Percentiles rank a stretch among this genome's conserved stretches.
Conservation (phyloP, 2,797 vertebrate species). For the Alfaro cultratus region DNA sequence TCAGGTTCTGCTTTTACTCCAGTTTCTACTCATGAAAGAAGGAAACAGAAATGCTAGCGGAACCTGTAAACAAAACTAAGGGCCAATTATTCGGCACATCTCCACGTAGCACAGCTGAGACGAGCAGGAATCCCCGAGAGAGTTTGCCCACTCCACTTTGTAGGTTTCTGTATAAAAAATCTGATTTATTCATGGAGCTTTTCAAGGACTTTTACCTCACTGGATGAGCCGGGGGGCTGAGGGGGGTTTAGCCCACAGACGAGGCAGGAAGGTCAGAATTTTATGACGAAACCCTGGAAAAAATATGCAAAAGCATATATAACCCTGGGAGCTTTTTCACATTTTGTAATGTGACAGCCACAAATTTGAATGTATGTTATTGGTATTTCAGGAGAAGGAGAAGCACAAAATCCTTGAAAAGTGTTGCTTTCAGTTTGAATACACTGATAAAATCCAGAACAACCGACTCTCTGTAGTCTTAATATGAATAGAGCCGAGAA, state of each 20-base stretch:
- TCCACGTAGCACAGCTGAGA: conserved; percentile 27
- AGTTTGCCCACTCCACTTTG: conserved; percentile 14
- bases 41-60: not conserved
- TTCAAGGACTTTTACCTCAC: conserved; percentile 3
- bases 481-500: no score
- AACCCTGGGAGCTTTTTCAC: not conserved
- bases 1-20: not conserved
- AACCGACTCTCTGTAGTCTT: not conserved
- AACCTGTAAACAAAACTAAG: conserved; percentile 53
- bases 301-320: not conserved
- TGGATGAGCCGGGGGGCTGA: conserved; percentile 3
- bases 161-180: conserved; percentile 35
- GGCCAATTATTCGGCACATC: conserved; percentile 55
- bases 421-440: not conserved
- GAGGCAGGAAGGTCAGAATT: conserved; percentile 19
- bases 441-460: not conserved
- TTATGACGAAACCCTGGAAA: conserved; percentile 6
- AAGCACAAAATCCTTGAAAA: not conserved
- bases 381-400: not conserved
- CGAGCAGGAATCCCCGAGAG: conserved; percentile 26
- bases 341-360: not conserved
- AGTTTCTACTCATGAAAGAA: conserved; percentile 17
- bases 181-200: conserved; percentile 39
- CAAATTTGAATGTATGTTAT: not conserved
- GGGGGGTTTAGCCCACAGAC: conserved; percentile 6